Percentiles rank a stretch among this genome's conserved stretches.
phyloP scores from a whole-genome alignment of 2,113 vertebrate genomes.

The Balaeniceps rex region DNA sequence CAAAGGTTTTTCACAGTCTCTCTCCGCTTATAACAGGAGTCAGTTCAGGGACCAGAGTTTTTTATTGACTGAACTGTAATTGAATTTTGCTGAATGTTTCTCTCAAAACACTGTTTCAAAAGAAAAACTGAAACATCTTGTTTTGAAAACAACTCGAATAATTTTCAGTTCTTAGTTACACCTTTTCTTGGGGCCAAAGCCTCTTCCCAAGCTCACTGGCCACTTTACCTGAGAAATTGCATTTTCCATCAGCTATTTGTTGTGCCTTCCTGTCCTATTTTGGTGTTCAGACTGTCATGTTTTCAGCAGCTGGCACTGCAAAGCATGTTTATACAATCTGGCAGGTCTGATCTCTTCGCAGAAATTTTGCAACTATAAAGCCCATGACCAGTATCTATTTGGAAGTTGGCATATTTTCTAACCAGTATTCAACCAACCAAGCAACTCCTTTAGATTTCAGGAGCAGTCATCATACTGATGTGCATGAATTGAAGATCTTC shows the following conservation, averaged over 20 bases:
- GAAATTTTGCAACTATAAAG: not conserved
- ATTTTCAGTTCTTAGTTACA: not conserved
- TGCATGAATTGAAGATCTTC: not conserved
- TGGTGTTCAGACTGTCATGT: not conserved
- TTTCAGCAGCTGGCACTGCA: not conserved
- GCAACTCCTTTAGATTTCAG: not conserved
- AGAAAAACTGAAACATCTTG: not conserved
- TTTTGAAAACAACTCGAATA: not conserved
- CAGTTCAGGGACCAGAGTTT: not conserved
- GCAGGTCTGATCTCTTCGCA: not conserved
- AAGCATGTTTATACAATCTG: not conserved
- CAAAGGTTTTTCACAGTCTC: not conserved
- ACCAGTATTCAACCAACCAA: not conserved
- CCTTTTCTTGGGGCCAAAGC: not conserved
- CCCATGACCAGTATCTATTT: not conserved
- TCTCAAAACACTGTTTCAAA: not conserved
- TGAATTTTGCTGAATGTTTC: slow-evolving; percentile 5
- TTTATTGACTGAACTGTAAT: not conserved
- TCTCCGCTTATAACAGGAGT: not conserved
- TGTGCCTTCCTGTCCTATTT: not conserved
- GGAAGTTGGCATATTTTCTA: not conserved
- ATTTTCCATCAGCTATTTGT: not conserved
- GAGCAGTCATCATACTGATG: not conserved
- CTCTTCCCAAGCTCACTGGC: not conserved
- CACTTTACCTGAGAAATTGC: not conserved